Conservation (phyloP, 2,888 invertebrate genomes). For the Scrobipalpa atriplicella region DNA sequence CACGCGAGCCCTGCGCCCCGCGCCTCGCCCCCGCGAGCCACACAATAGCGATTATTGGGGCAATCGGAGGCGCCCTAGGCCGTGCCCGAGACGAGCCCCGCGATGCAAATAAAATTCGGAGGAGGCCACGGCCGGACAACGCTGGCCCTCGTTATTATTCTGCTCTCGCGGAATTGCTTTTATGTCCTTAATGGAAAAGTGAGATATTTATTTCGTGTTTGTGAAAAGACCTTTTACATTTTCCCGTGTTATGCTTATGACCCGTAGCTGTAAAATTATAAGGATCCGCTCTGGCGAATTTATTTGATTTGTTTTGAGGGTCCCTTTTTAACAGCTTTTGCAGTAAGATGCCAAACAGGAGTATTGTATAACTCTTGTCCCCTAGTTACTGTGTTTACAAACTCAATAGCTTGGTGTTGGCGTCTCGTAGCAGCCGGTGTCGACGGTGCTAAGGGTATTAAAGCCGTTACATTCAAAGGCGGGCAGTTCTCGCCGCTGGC, state of each 20-base stretch:
- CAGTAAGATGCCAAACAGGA: background rate
- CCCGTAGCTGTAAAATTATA: conserved; percentile 58
- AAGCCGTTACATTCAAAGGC: conserved; percentile 26
- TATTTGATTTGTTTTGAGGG: conserved; percentile 18
- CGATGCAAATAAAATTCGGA: conserved; percentile 78
- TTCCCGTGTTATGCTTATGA: conserved; percentile 63
- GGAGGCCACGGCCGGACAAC: conserved; percentile 73
- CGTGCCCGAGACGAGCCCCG: conserved; percentile 62
- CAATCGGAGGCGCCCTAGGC: conserved; percentile 64
- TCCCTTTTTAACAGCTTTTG: background rate
- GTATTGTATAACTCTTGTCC: background rate
- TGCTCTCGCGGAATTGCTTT: conserved; percentile 79
- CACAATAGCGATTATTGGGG: conserved; percentile 76
- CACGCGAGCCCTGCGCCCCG: conserved; percentile 41
- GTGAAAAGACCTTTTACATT: conserved; percentile 65
- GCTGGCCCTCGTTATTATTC: conserved; percentile 80
- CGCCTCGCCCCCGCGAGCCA: conserved; percentile 43
- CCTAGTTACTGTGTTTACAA: conserved; percentile 7
- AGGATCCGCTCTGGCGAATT: conserved; percentile 50
- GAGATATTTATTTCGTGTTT: conserved; percentile 77
- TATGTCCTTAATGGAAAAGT: conserved; percentile 80
- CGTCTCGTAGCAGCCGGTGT: conserved; percentile 26
- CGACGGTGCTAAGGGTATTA: conserved; percentile 38
- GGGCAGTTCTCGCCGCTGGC: conserved; percentile 27
- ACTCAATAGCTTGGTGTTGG: conserved; percentile 16